A percentile compares a stretch with the other conserved stretches of the same genome.
These are phyloP conservation scores for Pantala flavescens DNA, from an alignment of 1,140 invertebrate species.

Conservation along the genomic window DNA sequence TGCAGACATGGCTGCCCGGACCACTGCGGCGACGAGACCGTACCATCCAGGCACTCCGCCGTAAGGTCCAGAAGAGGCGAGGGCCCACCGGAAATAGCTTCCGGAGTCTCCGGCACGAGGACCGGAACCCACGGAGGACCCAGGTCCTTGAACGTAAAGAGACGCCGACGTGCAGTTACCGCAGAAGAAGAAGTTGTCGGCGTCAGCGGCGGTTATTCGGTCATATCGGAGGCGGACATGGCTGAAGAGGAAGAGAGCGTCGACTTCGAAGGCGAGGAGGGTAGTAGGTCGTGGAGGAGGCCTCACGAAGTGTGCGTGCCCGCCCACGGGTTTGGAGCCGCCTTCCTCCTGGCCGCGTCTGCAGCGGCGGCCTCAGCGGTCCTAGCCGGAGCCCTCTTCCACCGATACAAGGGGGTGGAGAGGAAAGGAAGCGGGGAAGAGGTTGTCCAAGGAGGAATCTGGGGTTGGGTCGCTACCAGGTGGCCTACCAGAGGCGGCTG, in stretches of 20 bases:
- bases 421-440: conserved; percentile 6
- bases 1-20: conserved; percentile 83
- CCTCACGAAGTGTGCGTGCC: conserved; percentile 80
- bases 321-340: conserved; percentile 72
- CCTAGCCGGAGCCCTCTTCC: conserved; percentile 61
- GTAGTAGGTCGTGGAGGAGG: conserved; percentile 33
- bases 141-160: conserved; percentile 26
- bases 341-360: conserved; percentile 76
- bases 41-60: conserved; percentile 28
- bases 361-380: conserved; percentile 72
- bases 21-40: conserved; percentile 59
- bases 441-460: conserved; percentile 34
- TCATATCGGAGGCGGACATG: conserved; percentile 84
- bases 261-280: not conserved
- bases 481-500: not conserved
- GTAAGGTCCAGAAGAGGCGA: conserved; percentile 26
- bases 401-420: conserved; percentile 47
- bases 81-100: conserved; percentile 6
- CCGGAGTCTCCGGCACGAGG: conserved; percentile 19
- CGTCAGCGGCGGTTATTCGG: conserved; percentile 75
- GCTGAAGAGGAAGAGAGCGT: conserved; percentile 34
- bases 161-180: conserved; percentile 51
- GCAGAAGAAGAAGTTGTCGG: conserved; percentile 56
- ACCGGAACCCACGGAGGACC: conserved; percentile 27
- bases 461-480: conserved; percentile 17